Percentiles rank a stretch among this genome's conserved stretches.
phyloP scores from a whole-genome alignment of 2,797 vertebrate species.

The Aplochiton taeniatus region DNA sequence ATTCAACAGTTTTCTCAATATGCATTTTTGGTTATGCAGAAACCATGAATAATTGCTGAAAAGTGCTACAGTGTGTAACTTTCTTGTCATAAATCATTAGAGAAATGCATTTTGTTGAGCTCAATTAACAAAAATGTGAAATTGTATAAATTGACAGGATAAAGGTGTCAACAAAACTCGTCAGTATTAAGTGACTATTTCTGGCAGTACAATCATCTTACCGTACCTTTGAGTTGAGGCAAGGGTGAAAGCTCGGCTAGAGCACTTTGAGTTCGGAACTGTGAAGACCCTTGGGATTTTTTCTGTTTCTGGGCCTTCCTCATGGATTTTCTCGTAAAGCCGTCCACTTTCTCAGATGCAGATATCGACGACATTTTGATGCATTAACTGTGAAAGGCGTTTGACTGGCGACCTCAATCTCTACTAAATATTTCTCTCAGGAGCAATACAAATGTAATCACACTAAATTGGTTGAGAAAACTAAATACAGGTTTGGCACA shows the following conservation, averaged over 20 bases:
- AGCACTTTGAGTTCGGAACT: conserved; percentile 87
- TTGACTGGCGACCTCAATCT: conserved; percentile 38
- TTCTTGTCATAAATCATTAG: too few relatives aligned
- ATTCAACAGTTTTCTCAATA: too few relatives aligned
- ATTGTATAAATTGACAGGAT: neutral
- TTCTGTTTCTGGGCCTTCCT: conserved; percentile 94
- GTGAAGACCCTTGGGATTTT: conserved; percentile 92
- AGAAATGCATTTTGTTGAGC: too few relatives aligned
- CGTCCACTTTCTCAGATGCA: conserved; percentile 97
- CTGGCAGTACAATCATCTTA: conserved; percentile 56
- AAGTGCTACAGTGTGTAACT: too few relatives aligned
- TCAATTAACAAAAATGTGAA: too few relatives aligned
- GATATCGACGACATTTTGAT: conserved; percentile 91
- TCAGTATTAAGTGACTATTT: conserved; percentile 7
- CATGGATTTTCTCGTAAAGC: conserved; percentile 96
- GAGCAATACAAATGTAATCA: conserved; percentile 41
- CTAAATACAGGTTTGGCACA: conserved; percentile 19
- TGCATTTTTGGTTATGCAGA: too few relatives aligned
- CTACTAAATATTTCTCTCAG: conserved; percentile 30
- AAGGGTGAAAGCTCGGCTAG: conserved; percentile 88
- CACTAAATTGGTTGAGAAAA: conserved; percentile 36
- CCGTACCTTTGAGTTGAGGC: conserved; percentile 92
- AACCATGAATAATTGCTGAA: too few relatives aligned
- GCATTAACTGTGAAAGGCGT: conserved; percentile 47
- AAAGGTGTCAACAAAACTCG: neutral